Conservation (phyloP, 2,888 invertebrate genomes). For the Ceriagrion tenellum region DNA sequence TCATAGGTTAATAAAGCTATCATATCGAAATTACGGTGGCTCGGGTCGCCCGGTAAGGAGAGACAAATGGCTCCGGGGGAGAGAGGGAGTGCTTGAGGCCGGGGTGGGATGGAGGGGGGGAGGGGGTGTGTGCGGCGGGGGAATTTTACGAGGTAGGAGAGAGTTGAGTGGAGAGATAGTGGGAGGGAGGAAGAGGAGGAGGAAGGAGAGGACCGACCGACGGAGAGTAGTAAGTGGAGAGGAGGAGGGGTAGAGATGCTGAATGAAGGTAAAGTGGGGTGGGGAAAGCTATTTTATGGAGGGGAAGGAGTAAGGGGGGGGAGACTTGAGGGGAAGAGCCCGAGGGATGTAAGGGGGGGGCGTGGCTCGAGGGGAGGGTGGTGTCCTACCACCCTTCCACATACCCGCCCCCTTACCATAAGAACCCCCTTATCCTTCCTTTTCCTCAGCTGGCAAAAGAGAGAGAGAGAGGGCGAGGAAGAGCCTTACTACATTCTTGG, state of each 20-base stretch:
- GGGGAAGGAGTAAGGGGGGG: background rate
- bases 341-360: background rate
- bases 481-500: background rate
- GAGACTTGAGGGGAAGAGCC: background rate
- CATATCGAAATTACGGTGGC: conserved; percentile 54
- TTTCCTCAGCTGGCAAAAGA: background rate
- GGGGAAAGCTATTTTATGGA: background rate
- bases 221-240: background rate
- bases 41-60: conserved; percentile 46
- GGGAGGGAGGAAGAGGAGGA: background rate
- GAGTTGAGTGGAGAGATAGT: too few species aligned
- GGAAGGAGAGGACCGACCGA: background rate
- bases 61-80: background rate
- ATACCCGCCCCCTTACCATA: background rate
- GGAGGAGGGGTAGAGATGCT: too few species aligned
- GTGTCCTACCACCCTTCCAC: background rate
- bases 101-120: background rate
- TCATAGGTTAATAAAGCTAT: conserved; percentile 54
- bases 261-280: background rate
- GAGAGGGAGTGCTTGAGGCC: background rate
- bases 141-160: conserved; percentile 16
- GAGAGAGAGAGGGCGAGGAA: background rate
- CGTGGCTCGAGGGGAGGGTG: background rate
- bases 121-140: background rate
- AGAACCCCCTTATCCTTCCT: background rate